Evolutionary conservation across 2,113 vertebrate species (phyloP).

Genomic region (Gymnocephalus cernua): DNA sequence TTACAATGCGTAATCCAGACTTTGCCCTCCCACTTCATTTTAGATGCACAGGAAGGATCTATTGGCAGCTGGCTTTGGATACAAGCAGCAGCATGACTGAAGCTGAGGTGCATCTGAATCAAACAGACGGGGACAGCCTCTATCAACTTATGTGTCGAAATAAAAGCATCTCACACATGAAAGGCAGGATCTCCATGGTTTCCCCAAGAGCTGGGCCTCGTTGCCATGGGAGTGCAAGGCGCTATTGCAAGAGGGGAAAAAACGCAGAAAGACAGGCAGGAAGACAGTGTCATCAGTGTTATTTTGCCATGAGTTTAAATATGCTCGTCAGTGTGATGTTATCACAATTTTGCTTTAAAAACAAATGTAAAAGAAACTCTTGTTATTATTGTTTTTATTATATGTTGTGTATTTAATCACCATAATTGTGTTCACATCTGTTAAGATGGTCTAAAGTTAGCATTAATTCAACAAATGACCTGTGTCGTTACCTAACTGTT

Average conservation of each 20-base stretch:
- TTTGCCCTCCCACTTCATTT: conserved; percentile 28
- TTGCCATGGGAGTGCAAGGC: conserved; percentile 82
- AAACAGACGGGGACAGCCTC: conserved; percentile 67
- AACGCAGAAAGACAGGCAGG: conserved; percentile 49
- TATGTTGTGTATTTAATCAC: not conserved
- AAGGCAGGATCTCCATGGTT: conserved; percentile 84
- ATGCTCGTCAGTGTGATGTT: not conserved
- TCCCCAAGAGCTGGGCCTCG: conserved; percentile 71
- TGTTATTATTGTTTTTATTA: not conserved
- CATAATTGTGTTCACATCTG: not conserved
- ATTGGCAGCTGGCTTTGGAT: conserved; percentile 52
- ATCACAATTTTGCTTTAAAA: not conserved
- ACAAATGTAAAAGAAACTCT: not conserved
- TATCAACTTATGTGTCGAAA: conserved; percentile 76
- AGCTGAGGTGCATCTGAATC: conserved; percentile 60
- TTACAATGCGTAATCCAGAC: conserved; percentile 4
- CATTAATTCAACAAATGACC: conserved; percentile 16
- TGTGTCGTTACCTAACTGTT: conserved; percentile 37
- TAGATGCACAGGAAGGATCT: conserved; percentile 38
- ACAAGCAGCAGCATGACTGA: conserved; percentile 46
- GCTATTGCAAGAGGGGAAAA: conserved; percentile 54
- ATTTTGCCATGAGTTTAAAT: conserved; percentile 15
- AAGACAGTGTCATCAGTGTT: conserved; percentile 52
- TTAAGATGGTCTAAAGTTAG: conserved; percentile 7
- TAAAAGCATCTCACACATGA: conserved; percentile 83